A percentile compares a stretch with the other conserved stretches of the same genome.
These are phyloP conservation scores for Steromphala cineraria DNA, from an alignment of 2,888 invertebrate genomes.

Conservation along the genomic window DNA sequence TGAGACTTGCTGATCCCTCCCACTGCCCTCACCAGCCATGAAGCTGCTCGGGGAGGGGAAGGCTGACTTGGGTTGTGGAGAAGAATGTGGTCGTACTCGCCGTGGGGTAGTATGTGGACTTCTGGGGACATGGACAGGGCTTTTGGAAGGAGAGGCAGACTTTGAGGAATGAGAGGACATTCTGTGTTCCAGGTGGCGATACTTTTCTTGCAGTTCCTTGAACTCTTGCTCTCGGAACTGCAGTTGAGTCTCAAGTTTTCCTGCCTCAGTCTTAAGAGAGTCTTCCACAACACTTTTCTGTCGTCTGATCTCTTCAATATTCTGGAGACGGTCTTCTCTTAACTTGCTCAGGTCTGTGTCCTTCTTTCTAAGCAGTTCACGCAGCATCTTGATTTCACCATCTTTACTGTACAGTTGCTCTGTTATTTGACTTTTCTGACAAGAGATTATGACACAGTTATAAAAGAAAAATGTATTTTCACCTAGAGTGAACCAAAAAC, in stretches of 20 bases:
- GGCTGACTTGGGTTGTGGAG: slow-evolving; percentile 5
- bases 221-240: slow-evolving; percentile 60
- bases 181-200: slow-evolving; percentile 42
- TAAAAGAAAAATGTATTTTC: background rate
- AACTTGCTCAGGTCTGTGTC: slow-evolving; percentile 50
- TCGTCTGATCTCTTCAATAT: slow-evolving; percentile 42
- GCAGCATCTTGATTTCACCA: slow-evolving; percentile 56
- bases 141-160: background rate
- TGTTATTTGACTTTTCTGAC: slow-evolving; percentile 47
- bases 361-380: slow-evolving; percentile 47
- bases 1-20: background rate
- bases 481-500: no score
- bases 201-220: slow-evolving; percentile 40
- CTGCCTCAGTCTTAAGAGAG: slow-evolving; percentile 44
- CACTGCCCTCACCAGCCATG: background rate
- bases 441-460: background rate
- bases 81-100: background rate
- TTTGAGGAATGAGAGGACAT: background rate
- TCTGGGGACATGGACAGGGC: no score
- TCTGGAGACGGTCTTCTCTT: slow-evolving; percentile 47
- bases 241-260: slow-evolving; percentile 50
- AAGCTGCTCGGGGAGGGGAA: background rate
- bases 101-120: background rate
- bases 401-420: slow-evolving; percentile 54
- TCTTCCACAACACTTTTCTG: slow-evolving; percentile 53